These are phyloP conservation scores for Centropus unirufus DNA, from an alignment of 2,113 vertebrate species.

Conservation along the genomic window DNA sequence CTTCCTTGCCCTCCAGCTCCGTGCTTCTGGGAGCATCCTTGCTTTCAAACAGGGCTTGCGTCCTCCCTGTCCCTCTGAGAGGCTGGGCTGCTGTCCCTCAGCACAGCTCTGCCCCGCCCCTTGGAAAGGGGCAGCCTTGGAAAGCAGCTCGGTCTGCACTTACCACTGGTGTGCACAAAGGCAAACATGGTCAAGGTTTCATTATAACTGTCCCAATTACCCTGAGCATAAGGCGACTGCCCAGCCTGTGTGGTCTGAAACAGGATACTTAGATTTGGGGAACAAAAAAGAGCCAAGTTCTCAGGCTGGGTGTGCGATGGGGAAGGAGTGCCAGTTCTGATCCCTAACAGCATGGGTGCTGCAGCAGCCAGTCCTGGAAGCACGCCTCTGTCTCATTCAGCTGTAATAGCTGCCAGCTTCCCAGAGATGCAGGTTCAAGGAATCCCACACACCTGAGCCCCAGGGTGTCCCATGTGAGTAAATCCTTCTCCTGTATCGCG, in stretches of 20 bases:
- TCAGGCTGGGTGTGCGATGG: background rate
- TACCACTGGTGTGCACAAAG: background rate
- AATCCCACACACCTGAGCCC: background rate
- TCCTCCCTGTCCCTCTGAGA: background rate
- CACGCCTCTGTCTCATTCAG: background rate
- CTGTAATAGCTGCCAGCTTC: background rate
- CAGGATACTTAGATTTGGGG: background rate
- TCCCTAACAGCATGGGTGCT: background rate
- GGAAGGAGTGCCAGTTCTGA: background rate
- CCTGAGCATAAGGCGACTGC: conserved; percentile 7
- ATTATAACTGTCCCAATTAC: conserved; percentile 26
- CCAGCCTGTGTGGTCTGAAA: background rate
- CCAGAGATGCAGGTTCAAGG: background rate
- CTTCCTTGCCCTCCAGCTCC: background rate
- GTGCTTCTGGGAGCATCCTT: background rate
- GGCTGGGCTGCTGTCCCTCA: background rate
- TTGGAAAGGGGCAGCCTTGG: background rate
- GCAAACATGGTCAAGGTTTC: conserved; percentile 18
- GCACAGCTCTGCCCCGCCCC: background rate
- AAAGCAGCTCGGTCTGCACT: background rate
- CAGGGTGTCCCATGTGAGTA: background rate
- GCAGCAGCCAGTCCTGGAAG: background rate
- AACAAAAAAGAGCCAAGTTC: background rate
- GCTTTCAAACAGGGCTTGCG: background rate
- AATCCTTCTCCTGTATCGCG: background rate